Evolutionary conservation across 2,113 vertebrate species (phyloP).

Genomic region (Notothenia rossii): DNA sequence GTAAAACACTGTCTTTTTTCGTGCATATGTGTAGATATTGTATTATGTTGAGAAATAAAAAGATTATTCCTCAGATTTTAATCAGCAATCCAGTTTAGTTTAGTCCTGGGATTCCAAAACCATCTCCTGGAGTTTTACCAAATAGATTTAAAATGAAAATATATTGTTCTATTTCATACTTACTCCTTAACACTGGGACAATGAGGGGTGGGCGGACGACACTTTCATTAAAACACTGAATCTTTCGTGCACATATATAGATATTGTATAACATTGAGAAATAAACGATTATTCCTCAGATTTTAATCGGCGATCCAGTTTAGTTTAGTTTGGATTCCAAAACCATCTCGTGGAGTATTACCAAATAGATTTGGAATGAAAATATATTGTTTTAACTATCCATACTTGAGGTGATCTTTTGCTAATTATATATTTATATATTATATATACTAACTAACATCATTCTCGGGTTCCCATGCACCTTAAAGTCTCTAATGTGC

Average conservation of each 20-base stretch:
- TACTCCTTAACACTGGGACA: constrained; percentile 27
- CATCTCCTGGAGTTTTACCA: not conserved
- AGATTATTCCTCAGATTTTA: constrained; percentile 18
- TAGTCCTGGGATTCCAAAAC: not conserved
- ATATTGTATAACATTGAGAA: constrained; percentile 69
- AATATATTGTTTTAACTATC: not conserved
- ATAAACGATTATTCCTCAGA: constrained; percentile 50
- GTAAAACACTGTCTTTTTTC: constrained; percentile 49
- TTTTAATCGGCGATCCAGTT: not conserved
- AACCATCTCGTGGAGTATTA: no score
- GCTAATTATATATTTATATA: not conserved
- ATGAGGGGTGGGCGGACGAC: not conserved
- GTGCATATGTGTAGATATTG: constrained; percentile 61
- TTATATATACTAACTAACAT: no score
- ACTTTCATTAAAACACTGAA: constrained; percentile 32
- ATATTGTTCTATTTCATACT: no score
- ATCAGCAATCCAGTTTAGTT: not conserved
- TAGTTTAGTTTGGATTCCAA: no score
- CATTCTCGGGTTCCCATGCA: no score
- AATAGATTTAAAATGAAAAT: not conserved
- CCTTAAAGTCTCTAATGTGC: no score
- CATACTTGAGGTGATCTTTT: not conserved
- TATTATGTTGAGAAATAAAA: constrained; percentile 70
- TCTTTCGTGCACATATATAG: constrained; percentile 54
- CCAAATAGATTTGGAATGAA: not conserved